Conservation (phyloP, 2,888 invertebrate genomes). For the Sisyra terminalis region DNA sequence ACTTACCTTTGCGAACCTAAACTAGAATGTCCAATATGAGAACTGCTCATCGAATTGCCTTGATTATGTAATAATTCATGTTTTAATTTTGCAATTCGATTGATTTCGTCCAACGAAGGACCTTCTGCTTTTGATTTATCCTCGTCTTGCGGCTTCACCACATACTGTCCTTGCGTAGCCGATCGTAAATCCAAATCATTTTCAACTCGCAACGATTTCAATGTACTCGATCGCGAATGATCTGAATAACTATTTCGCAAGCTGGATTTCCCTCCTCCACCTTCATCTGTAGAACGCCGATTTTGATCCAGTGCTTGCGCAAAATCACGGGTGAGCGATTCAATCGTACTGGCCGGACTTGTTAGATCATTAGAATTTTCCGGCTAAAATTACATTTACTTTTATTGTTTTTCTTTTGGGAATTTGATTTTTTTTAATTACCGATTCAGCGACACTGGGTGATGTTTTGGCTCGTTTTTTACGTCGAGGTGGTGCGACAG, state of each 20-base stretch:
- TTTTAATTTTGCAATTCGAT: conserved; percentile 37
- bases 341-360: conserved; percentile 64
- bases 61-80: conserved; percentile 27
- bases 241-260: conserved; percentile 10
- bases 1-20: conserved; percentile 24
- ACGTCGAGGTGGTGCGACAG: conserved; percentile 63
- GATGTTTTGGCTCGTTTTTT: conserved; percentile 46
- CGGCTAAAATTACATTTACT: too few relatives aligned
- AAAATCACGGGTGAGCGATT: conserved; percentile 63
- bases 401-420: too few relatives aligned
- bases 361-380: conserved; percentile 27
- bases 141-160: conserved; percentile 47
- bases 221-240: conserved; percentile 16
- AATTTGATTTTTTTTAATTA: too few relatives aligned
- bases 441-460: too few relatives aligned
- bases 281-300: neutral
- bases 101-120: conserved; percentile 38
- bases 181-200: conserved; percentile 25
- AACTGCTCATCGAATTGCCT: conserved; percentile 15
- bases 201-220: conserved; percentile 16
- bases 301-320: conserved; percentile 54
- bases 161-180: conserved; percentile 34
- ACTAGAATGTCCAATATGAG: conserved; percentile 23
- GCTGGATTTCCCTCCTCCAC: neutral
- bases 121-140: conserved; percentile 47